A percentile compares a stretch with the other conserved stretches of the same genome.
Evolutionary conservation across 1,140 invertebrate genomes (phyloP).

Genomic region (Drosophila cardini): DNA sequence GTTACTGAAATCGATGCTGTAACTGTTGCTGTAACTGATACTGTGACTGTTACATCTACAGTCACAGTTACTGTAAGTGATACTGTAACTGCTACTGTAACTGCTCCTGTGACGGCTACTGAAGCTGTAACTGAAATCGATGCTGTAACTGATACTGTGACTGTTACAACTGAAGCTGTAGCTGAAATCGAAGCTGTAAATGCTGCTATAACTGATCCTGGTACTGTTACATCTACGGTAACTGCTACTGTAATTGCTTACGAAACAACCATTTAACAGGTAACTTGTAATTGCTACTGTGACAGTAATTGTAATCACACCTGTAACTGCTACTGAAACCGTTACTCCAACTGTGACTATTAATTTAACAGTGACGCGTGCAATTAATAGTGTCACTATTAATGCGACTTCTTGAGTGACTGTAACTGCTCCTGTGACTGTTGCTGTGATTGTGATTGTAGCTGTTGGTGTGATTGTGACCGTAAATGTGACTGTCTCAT

Average conservation of each 20-base stretch:
- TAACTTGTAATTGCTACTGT: neutral
- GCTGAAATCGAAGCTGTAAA: neutral
- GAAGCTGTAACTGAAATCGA: neutral
- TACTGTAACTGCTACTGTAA: conserved; percentile 11
- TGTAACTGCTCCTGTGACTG: neutral
- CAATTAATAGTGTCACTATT: too few species aligned
- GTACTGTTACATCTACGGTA: neutral
- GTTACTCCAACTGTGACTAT: conserved; percentile 4
- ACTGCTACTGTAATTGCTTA: neutral
- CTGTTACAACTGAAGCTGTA: neutral
- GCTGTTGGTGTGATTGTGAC: conserved; percentile 3
- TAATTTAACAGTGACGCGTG: conserved; percentile 47
- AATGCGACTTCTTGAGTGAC: neutral
- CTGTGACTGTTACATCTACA: conserved; percentile 1
- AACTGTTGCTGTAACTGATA: neutral
- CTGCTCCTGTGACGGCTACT: conserved; percentile 10
- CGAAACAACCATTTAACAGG: too few species aligned
- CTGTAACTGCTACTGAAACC: neutral
- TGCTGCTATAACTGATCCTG: neutral
- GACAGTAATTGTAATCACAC: neutral
- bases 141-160: neutral
- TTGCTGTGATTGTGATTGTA: neutral
- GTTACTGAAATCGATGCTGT: neutral
- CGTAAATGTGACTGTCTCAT: conserved; percentile 36
- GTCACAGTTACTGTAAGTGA: conserved; percentile 2